Evolutionary conservation across 2,113 vertebrate genomes (phyloP), one percentile per base, ranked within the genome.

Genomic region (Poicephalus gulielmi): DNA sequence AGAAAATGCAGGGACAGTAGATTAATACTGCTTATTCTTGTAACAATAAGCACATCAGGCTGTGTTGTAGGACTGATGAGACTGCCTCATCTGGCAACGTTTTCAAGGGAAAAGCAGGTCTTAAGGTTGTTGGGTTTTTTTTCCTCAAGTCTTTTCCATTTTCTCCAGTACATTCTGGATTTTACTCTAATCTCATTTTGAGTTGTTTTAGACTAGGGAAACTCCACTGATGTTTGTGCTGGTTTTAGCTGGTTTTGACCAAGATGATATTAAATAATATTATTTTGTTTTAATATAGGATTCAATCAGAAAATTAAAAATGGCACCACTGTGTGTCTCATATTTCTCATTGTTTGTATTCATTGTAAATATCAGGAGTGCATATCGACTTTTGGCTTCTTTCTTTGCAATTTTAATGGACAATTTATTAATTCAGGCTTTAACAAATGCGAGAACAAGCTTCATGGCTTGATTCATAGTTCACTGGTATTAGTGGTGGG

Each of bases 261-360:
- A 59, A n/a, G 55, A 14, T n/a, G 8, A n/a, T 57, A 57, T n/a
- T 70, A 35, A 77, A 70, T 80, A 76, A 63, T 15, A 31, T 15
- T 55, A 2, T 23, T 73, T 87, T 49, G 16, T 25, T 74, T 69
- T 52, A 70, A 27, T 44, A 41, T 50, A 59, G 10, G 13, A 74
- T 84, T 87, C 31, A 57, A 0, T 49, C 41, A 49, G 66, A 69
- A 79, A 59, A 63, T 49, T 30, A 23, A 41, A 76, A 83, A 52
- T 23, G 31, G 5, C 39, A 46, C 3, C 13, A 0, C 10, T 19
- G 5, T 33, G 3, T 67, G 6, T 85, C 22, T 92, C 6, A 0
- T 41, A 25, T 53, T 75, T 91, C 24, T 46, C 28, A 7, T 7
- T 82, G 44, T 52, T 91, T 84, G 8, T 78, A 41, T 85, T 53